A percentile compares a stretch with the other conserved stretches of the same genome.
phyloP scores from a whole-genome alignment of 2,797 vertebrate genomes.

The Squalus acanthias region DNA sequence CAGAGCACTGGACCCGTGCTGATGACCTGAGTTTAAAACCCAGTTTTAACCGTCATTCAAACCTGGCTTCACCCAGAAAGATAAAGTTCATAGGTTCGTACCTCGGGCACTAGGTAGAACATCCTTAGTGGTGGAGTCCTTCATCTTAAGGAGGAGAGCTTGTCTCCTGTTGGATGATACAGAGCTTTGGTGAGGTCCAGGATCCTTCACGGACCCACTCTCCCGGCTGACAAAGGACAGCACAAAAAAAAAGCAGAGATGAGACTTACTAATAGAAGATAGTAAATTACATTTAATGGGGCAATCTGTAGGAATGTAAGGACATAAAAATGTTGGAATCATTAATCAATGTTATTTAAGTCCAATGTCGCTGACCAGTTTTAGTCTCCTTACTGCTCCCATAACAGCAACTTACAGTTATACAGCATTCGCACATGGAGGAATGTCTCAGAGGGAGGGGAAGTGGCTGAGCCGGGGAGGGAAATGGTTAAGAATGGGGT shows the following conservation, averaged over 20 bases:
- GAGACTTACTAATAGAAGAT: too few species aligned
- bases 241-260: not conserved
- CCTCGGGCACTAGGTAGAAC: not conserved
- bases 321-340: too few species aligned
- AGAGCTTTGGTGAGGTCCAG: not conserved
- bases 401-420: not conserved
- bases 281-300: too few species aligned
- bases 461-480: not conserved
- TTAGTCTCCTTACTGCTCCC: not conserved
- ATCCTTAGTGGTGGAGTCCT: not conserved
- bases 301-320: too few species aligned
- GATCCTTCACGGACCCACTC: not conserved
- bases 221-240: not conserved
- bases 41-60: not conserved
- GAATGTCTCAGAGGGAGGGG: not conserved
- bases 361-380: too few species aligned
- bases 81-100: not conserved
- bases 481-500: not conserved
- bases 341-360: too few species aligned
- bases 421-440: not conserved
- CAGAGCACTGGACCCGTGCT: not conserved
- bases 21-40: not conserved
- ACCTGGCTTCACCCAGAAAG: not conserved
- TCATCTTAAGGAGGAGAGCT: not conserved
- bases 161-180: not conserved